A percentile compares a stretch with the other conserved stretches of the same genome.
Evolutionary conservation across 2,797 vertebrate genomes (phyloP).

Genomic region (Hozukius guyotensis): DNA sequence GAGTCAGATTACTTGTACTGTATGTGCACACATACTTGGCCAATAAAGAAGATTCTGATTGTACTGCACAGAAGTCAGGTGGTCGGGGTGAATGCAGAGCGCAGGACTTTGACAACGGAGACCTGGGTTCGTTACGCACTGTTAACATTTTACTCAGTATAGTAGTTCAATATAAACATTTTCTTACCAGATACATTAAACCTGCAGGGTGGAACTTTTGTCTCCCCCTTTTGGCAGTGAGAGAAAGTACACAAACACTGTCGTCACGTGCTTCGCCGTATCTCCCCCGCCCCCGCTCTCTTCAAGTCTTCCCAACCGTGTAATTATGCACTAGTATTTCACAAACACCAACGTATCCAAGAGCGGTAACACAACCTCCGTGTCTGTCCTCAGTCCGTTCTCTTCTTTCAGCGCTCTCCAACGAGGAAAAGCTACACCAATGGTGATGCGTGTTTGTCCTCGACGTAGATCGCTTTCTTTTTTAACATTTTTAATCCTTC

Average conservation of each 20-base stretch:
- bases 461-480: neutral
- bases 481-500: neutral
- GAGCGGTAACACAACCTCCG: too few species aligned
- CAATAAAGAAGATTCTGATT: too few species aligned
- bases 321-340: neutral
- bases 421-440: too few species aligned
- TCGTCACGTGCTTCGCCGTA: neutral
- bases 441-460: neutral
- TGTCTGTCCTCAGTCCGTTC: too few species aligned
- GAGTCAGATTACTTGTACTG: too few species aligned
- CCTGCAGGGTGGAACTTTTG: neutral
- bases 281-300: neutral
- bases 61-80: neutral
- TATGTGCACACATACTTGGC: too few species aligned
- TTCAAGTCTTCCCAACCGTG: neutral
- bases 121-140: neutral
- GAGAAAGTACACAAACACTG: neutral
- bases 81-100: neutral
- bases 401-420: too few species aligned
- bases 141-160: too few species aligned
- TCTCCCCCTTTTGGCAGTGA: too few species aligned
- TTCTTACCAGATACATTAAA: neutral
- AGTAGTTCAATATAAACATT: too few species aligned
- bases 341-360: too few species aligned
- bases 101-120: neutral